Evolutionary conservation across 2,797 vertebrate species (phyloP), one percentile per base, ranked within the genome.

Genomic region (Macrochelys suwanniensis): DNA sequence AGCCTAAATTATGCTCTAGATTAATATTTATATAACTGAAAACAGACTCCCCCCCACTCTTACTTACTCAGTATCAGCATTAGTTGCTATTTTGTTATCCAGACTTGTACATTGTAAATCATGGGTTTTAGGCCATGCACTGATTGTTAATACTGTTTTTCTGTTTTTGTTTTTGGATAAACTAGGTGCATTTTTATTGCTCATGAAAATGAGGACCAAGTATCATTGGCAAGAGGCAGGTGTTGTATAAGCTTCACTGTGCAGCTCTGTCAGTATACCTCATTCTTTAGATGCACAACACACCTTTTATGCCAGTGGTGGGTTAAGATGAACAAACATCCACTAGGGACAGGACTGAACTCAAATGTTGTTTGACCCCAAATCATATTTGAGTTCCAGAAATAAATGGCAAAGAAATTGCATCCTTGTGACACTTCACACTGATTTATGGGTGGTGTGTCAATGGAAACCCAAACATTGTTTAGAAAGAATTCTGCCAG

Each of bases 231-330:
- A 93, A 92, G 33, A 79, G 86, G 80, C 10, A 87, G n/a, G 42
- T 51, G 31, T 9, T 89, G 17, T 37, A 23, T 78, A 19, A 93
- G 88, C 59, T 54, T 94, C 33, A 84, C 84, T 94, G 37, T 80
- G 87, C 71, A 89, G 54, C 33, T 49, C 93, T 59, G 51, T 15
- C 79, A 26, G 78, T 23, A 95, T 96, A 97, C 95, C 95, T 97
- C 96, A 96, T 31, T 85, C 90, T 85, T 84, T 49, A 91, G 37
- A 91, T 76, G 94, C 96, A 12, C 19, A 42, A 68, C 33, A 68
- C 65, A 97, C 95, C 96, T 97, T 97, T 96, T 77, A 96, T 8
- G 17, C 31, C 91, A 93, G 88, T 84, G 11, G 78, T 33, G 54
- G 84, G 56, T 26, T 28, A 59, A 47, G 53, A 74, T 78, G 53